Base-by-base conservation (phyloP, 37 sponge, comb jelly and placozoan species). In the Ianthella basta region DNA sequence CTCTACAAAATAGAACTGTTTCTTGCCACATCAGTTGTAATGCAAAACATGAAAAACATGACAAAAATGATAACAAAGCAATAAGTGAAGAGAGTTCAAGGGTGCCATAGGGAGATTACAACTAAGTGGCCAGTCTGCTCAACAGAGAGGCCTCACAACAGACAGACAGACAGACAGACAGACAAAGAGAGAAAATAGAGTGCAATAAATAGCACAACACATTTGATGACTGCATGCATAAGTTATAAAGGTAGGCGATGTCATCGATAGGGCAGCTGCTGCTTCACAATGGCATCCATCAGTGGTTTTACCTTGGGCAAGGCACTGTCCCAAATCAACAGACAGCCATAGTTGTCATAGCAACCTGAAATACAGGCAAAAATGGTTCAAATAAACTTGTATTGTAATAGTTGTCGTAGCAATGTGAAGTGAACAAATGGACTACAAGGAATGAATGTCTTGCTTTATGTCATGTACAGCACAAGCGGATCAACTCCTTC, bases 311-410 rank as follows among this genome's bases (percentile, higher is more conserved):
- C 25, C 16, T 74, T 86, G 6, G 90, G 82, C 87, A 93, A 87
- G n/a, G 87, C 79, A 57, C 87, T 83, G 75, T 93, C 93, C 93
- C 93, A 93, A 40, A 89, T 81, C 20, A 93, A 75, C 44, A 93
- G 57, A 55, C 80, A 80, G 40, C 93, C 93, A 57, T 80, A 86
- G 50, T 56, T 79, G 50, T 88, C 86, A 75, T 75, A 75, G 44
- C 54, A 41, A 75, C 78, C 78, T 75, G 78, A 4, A 69, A 69
- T 44, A 44, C 50, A 44, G 8, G 8, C 8, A 8, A 44, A 44
- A 44, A 44, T 44, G 8, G 3, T 10, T 44, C 6, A n/a, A n/a
- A n/a, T n/a, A n/a, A n/a, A n/a, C n/a, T n/a, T n/a, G n/a, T n/a
- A n/a, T n/a, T n/a, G n/a, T 44, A 44, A 44, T 44, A 44, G 50